Percentiles rank a stretch among this genome's conserved stretches.
Conservation (phyloP, 2,113 vertebrate genomes). For the Saccopteryx leptura region DNA sequence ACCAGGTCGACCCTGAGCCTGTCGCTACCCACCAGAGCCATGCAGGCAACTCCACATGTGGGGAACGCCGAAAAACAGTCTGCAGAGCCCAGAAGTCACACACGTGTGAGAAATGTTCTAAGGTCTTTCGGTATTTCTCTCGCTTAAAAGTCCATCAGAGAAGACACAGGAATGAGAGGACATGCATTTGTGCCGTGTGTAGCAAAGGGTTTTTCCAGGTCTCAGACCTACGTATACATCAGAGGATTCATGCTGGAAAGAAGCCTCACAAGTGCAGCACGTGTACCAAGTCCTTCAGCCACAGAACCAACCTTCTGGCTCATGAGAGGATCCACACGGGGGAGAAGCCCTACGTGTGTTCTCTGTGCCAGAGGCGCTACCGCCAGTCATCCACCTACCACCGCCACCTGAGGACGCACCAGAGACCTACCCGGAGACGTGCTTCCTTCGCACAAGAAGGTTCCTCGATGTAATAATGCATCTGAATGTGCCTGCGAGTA, state of each 20-base stretch:
- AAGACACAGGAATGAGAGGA: slow-evolving; percentile 60
- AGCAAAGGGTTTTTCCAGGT: slow-evolving; percentile 55
- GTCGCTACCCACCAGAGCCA: neutral
- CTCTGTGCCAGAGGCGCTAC: no score
- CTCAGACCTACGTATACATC: neutral
- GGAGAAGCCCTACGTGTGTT: slow-evolving; percentile 59
- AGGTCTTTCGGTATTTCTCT: neutral
- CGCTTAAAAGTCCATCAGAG: neutral
- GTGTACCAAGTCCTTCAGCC: slow-evolving; percentile 28
- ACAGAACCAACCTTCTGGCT: no score
- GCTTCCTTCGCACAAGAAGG: no score
- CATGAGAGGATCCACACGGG: slow-evolving; percentile 46
- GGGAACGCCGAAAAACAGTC: neutral
- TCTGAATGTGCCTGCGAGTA: rapidly evolving
- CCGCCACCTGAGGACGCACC: no score
- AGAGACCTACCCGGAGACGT: no score
- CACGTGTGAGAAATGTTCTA: slow-evolving; percentile 50
- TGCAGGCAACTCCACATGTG: neutral
- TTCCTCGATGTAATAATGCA: neutral
- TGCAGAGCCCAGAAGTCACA: rapidly evolving
- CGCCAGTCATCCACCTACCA: no score
- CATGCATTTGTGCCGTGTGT: neutral
- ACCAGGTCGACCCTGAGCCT: neutral
- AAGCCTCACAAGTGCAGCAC: no score
- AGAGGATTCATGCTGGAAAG: neutral